phyloP scores from a whole-genome alignment of 2,113 vertebrate species.

The Gallinago media region DNA sequence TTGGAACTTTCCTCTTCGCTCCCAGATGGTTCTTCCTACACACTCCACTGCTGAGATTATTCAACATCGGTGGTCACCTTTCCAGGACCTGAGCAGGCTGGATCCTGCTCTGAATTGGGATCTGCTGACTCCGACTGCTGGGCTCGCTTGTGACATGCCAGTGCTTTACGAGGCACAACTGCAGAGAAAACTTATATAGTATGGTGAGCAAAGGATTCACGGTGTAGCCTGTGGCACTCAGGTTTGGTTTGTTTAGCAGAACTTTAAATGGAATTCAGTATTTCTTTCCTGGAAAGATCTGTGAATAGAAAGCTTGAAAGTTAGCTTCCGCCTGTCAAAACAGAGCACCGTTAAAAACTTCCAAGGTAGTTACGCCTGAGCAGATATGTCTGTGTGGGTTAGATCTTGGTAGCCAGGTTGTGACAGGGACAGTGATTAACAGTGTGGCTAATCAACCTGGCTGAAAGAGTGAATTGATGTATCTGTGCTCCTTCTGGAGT shows the following conservation, averaged over 20 bases:
- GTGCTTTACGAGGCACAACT: background rate
- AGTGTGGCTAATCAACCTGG: background rate
- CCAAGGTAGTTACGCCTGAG: background rate
- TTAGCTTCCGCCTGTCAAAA: slow-evolving; percentile 3
- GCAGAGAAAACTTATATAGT: background rate
- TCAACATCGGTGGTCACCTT: background rate
- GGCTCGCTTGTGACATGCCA: background rate
- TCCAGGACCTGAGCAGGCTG: background rate
- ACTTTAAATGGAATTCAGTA: background rate
- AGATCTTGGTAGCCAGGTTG: background rate
- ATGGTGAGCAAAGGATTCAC: background rate
- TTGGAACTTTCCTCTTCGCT: too few species aligned
- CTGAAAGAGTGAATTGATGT: background rate
- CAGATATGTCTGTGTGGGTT: background rate
- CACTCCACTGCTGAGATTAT: too few species aligned
- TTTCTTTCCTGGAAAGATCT: background rate
- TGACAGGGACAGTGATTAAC: background rate
- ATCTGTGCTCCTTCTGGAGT: background rate
- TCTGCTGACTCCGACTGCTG: background rate
- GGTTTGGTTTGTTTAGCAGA: background rate
- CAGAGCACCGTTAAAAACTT: background rate
- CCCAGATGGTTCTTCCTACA: too few species aligned
- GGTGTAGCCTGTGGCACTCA: background rate
- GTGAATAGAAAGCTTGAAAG: background rate
- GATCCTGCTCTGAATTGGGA: background rate